phyloP scores from a whole-genome alignment of 2,797 vertebrate species.

The Eospalax fontanierii region DNA sequence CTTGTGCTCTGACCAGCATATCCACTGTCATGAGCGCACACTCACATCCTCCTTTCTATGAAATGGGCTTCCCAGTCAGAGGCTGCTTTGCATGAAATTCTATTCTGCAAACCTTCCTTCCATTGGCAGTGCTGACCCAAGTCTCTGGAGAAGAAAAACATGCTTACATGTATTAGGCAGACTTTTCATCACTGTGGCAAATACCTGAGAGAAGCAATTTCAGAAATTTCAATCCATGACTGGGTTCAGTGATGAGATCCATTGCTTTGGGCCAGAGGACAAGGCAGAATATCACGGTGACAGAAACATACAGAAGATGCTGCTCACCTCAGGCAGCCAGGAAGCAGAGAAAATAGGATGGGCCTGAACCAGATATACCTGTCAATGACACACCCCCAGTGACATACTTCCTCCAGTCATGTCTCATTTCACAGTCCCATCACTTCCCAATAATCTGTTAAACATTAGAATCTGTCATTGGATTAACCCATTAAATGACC shows the following conservation, averaged over 20 bases:
- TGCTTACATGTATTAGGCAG: no score
- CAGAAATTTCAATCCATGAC: not conserved
- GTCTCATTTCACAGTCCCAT: not conserved
- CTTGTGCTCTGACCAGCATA: not conserved
- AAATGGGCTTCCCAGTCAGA: not conserved
- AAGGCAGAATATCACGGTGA: not conserved
- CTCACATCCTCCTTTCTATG: not conserved
- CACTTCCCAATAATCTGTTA: not conserved
- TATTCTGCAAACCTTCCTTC: not conserved
- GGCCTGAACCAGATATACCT: not conserved
- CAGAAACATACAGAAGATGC: not conserved
- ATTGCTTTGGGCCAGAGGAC: not conserved
- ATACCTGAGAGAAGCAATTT: not conserved
- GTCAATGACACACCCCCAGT: not conserved
- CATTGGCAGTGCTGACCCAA: not conserved
- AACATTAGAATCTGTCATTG: not conserved
- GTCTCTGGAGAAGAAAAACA: not conserved
- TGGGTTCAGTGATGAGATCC: not conserved
- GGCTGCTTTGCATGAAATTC: not conserved
- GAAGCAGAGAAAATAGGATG: not conserved
- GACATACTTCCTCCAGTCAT: not conserved
- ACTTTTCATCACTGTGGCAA: not conserved
- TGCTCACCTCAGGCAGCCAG: not conserved
- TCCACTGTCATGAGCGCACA: not conserved
- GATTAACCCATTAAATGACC: not conserved